Conservation (phyloP, 2,888 invertebrate genomes). For the Sipha maydis region DNA sequence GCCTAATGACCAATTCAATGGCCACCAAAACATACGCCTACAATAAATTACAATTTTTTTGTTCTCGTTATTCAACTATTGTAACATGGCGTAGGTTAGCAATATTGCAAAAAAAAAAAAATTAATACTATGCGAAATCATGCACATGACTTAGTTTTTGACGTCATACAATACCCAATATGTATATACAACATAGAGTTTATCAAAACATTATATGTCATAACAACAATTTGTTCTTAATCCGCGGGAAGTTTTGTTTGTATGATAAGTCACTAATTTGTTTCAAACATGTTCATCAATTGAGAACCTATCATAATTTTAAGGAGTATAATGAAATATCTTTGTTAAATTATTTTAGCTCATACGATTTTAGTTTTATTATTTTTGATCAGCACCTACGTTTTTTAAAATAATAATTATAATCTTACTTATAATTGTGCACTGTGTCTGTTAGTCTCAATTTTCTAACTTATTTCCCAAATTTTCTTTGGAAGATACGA, state of each 20-base stretch:
- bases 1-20: slow-evolving; percentile 56
- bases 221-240: not conserved
- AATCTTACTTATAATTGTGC: no score
- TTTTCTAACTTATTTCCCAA: no score
- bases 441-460: no score
- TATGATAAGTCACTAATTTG: no score
- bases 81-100: slow-evolving; percentile 33
- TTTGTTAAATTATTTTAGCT: no score
- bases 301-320: no score
- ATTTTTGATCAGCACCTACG: no score
- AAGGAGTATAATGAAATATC: no score
- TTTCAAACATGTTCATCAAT: no score
- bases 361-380: no score
- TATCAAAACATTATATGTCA: not conserved
- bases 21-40: slow-evolving; percentile 59
- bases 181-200: not conserved
- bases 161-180: slow-evolving; percentile 28
- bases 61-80: slow-evolving; percentile 1
- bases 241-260: not conserved
- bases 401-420: no score
- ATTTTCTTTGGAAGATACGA: no score
- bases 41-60: not conserved
- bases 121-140: slow-evolving; percentile 22
- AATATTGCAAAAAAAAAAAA: slow-evolving; percentile 18
- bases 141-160: slow-evolving; percentile 34